A percentile compares a stretch with the other conserved stretches of the same genome.
phyloP scores from a whole-genome alignment of 1,140 invertebrate species.

The Archegozetes longisetosus region DNA sequence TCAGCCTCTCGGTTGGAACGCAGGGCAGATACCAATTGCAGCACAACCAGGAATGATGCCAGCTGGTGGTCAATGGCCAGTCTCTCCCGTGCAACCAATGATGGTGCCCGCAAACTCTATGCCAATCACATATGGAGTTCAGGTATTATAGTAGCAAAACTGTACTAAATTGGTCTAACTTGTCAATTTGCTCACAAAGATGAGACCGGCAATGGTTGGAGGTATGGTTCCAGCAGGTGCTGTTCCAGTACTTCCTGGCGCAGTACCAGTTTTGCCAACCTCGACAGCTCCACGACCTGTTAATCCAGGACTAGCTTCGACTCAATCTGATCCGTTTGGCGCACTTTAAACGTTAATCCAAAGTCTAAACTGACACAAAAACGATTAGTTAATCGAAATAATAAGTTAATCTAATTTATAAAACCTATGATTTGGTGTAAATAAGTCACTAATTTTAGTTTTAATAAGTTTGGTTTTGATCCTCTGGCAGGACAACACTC shows the following conservation, averaged over 20 bases:
- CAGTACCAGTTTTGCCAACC: slow-evolving; percentile 1
- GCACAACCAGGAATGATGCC: not conserved
- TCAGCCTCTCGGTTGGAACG: not conserved
- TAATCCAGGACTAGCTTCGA: not conserved
- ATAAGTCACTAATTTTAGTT: too few species aligned
- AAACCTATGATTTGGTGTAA: too few species aligned
- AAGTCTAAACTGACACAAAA: not conserved
- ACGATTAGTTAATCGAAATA: not conserved
- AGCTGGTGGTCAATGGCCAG: not conserved
- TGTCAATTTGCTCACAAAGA: not conserved
- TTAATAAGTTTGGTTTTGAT: too few species aligned
- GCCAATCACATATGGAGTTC: not conserved
- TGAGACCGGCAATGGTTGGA: not conserved
- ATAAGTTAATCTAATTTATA: too few species aligned
- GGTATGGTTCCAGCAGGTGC: not conserved
- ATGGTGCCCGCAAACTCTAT: not conserved
- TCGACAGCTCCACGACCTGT: not conserved
- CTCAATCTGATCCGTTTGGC: slow-evolving; percentile 10
- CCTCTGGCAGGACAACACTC: too few species aligned
- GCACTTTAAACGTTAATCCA: slow-evolving; percentile 1
- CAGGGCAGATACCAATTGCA: not conserved
- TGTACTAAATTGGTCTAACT: not conserved
- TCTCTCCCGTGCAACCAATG: not conserved
- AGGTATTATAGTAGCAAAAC: not conserved
- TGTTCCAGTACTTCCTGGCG: slow-evolving; percentile 1